These are phyloP conservation scores for Andinoacara biseriatus DNA, from an alignment of 2,113 vertebrate species.

Conservation along the genomic window DNA sequence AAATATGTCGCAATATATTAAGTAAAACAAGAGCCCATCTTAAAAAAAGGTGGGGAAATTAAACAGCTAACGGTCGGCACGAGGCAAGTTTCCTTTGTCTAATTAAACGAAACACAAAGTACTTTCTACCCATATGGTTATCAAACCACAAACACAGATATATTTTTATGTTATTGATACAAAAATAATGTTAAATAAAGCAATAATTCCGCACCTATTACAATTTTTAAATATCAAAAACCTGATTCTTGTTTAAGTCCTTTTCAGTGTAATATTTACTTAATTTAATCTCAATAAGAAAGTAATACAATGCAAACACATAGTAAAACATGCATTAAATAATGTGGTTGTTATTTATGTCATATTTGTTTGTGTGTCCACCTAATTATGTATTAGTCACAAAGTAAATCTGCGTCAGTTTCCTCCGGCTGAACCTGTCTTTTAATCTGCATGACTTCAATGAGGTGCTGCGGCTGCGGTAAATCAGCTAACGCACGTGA, in stretches of 20 bases:
- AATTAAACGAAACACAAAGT: not conserved
- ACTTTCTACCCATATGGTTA: not conserved
- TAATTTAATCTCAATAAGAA: not conserved
- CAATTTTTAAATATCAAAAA: not conserved
- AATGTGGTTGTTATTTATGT: not conserved
- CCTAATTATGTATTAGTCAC: not conserved
- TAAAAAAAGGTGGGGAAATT: no score
- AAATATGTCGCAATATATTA: not conserved
- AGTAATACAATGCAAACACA: not conserved
- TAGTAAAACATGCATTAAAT: not conserved
- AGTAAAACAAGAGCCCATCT: not conserved
- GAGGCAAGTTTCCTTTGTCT: slow-evolving; percentile 56
- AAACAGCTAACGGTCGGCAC: slow-evolving; percentile 25
- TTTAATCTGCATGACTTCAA: not conserved
- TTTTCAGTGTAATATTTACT: not conserved
- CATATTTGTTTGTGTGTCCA: not conserved
- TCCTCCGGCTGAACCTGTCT: slow-evolving; percentile 52
- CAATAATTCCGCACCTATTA: not conserved
- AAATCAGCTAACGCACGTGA: slow-evolving; percentile 32
- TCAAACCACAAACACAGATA: not conserved
- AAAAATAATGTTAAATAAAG: not conserved
- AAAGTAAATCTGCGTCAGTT: slow-evolving; percentile 30
- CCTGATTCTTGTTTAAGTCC: not conserved
- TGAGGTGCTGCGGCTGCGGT: slow-evolving; percentile 7
- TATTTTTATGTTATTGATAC: not conserved